Evolutionary conservation across 1,140 invertebrate species (phyloP).

Genomic region (Diabrotica virgifera): DNA sequence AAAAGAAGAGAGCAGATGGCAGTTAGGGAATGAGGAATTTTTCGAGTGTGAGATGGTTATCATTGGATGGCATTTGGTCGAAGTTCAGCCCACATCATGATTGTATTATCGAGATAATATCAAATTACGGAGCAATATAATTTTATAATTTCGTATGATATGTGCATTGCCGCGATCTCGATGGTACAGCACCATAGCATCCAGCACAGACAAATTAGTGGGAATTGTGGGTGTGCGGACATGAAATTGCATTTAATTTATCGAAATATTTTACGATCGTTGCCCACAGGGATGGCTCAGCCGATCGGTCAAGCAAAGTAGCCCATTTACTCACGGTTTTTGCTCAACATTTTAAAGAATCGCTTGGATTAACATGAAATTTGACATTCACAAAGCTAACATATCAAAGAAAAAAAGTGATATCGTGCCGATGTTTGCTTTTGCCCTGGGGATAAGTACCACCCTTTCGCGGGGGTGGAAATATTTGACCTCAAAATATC

Average conservation of each 20-base stretch:
- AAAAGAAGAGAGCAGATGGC: no score
- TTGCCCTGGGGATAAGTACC: no score
- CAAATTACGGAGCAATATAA: slow-evolving; percentile 16
- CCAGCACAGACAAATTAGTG: not conserved
- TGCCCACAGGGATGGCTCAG: not conserved
- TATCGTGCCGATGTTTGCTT: no score
- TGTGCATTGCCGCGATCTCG: not conserved
- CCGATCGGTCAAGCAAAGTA: not conserved
- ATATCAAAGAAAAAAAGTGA: no score
- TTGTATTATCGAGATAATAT: slow-evolving; percentile 14
- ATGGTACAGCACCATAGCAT: not conserved
- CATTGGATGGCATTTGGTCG: not conserved
- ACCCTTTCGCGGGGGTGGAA: no score
- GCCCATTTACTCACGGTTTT: no score
- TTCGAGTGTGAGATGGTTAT: not conserved
- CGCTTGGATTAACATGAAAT: no score
- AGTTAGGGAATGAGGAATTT: not conserved
- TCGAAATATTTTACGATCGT: not conserved
- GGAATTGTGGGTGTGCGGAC: slow-evolving; percentile 12
- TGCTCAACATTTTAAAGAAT: no score
- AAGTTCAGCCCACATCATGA: slow-evolving; percentile 5
- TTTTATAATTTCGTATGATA: slow-evolving; percentile 5
- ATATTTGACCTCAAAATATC: no score
- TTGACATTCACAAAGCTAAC: no score
- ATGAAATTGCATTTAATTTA: slow-evolving; percentile 10